phyloP scores from a whole-genome alignment of 1,140 invertebrate genomes.

The silkworm (Bombyx mori) region DNA sequence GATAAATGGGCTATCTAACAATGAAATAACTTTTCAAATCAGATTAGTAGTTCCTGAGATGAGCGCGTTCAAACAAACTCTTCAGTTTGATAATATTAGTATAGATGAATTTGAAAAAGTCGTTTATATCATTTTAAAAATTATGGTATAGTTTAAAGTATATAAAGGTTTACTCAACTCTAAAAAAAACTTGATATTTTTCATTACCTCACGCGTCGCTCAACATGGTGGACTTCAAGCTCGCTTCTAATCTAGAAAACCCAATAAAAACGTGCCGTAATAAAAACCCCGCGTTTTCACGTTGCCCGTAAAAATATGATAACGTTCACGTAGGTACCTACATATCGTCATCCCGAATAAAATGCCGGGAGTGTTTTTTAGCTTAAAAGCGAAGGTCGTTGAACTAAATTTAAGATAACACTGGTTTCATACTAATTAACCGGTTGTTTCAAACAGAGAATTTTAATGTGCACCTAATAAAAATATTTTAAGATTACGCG shows the following conservation, averaged over 20 bases:
- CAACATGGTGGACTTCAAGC: conserved; percentile 11
- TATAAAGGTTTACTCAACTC: no score
- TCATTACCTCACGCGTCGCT: conserved; percentile 14
- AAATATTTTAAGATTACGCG: conserved; percentile 12
- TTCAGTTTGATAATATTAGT: no score
- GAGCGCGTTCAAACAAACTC: no score
- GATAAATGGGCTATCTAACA: no score
- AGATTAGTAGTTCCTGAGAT: no score
- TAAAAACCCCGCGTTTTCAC: conserved; percentile 61
- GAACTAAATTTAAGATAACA: neutral
- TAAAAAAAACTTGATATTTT: conserved; percentile 1
- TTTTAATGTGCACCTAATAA: conserved; percentile 18
- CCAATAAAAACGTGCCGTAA: conserved; percentile 59
- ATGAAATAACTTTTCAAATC: no score
- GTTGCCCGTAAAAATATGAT: conserved; percentile 65
- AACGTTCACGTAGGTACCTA: conserved; percentile 44
- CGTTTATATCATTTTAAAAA: neutral
- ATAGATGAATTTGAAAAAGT: neutral
- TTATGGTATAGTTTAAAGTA: neutral
- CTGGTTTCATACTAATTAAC: conserved; percentile 15
- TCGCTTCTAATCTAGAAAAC: conserved; percentile 57
- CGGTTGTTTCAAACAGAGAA: conserved; percentile 16
- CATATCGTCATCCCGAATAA: conserved; percentile 5
- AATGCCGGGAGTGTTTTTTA: conserved; percentile 14
- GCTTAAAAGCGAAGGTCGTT: conserved; percentile 7